Evolutionary conservation across 2,888 invertebrate species (phyloP), one percentile per base, ranked within the genome.

Genomic region (Clistopyga incitator): DNA sequence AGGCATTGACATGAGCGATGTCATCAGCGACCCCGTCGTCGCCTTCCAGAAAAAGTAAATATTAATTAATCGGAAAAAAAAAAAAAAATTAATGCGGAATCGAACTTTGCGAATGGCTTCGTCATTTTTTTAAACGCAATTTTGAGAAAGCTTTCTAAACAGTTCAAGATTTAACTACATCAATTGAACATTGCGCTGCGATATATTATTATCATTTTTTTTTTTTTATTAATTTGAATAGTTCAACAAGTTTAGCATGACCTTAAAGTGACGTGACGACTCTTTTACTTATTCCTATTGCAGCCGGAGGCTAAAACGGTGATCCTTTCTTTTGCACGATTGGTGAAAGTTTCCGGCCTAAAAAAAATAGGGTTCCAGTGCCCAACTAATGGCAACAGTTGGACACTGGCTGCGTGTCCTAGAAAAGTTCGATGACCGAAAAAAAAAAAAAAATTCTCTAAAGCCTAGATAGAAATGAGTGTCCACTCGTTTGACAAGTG

Each of bases 21-120:
- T 99, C 59, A 95, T 96, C 81, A 95, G 95, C 54, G 98, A 99
- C 93, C 96, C 97, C 29, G 95, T 98, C 15, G 97, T 98, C 4
- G 95, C 95, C 93, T 97, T 97, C 93, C 98, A 99, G 93, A 96
- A 96, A 93, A 97, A 95, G 98, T 98, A 18, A 6, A 34, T 56
- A 67, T 15, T 6, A 38, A 6, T 38, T 38, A 6, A 38, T 38
- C 8, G 1, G 1, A 8, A 38, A 38, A 38, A 3, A 6, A 38
- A 38, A 6, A 8, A 38, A 38, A 38, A 3, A 6, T 6, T 6
- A 6, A 38, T 38, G 34, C 29, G 4, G 4, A 29, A 29, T 29
- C 29, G 29, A 29, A 29, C 29, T 29, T 29, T 29, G 29, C 4
- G 29, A 3, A 29, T 29, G 3, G 29, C 29, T 3, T 29, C 29